Evolutionary conservation across 2,888 invertebrate species (phyloP), one percentile per base, ranked within the genome.

Genomic region (Dryadula phaetusa): DNA sequence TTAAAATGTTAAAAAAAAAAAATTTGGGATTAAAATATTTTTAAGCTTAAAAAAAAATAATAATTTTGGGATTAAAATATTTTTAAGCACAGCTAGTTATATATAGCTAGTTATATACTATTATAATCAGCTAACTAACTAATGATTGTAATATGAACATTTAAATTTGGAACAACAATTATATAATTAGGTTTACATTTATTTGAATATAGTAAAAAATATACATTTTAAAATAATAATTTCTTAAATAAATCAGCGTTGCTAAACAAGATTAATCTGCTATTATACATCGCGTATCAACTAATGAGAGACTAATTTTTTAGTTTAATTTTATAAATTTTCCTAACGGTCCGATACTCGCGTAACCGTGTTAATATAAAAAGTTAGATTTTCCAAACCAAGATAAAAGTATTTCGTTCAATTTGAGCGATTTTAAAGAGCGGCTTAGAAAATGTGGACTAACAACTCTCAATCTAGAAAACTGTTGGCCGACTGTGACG

Each of bases 361-460:
- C 58, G 37, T 63, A 68, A 65, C 65, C 58, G 62, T 67, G 68
- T 68, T 66, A 66, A 22, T 25, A 20, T 34, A 54, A 58, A 62
- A 64, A 70, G 54, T 62, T 64, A 62, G 67, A 64, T 67, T 76
- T 70, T 68, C 62, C 64, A 70, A 69, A 62, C 66, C 60, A 16
- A 74, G 77, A 76, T 73, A 77, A 75, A 72, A 75, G 74, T 72
- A 77, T 75, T 79, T 73, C 80, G 83, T 83, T 85, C 82, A 77
- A 79, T 79, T 69, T 75, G 78, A 85, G 70, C 79, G 81, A 74
- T 77, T 86, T 84, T 81, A 73, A 76, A 76, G 82, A 79, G 70
- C 83, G 79, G 77, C 80, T 81, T 81, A 74, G 73, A 72, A 76
- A 79, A 85, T 81, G 78, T 83, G 74, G 82, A 77, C 64, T 83